A percentile compares a stretch with the other conserved stretches of the same genome.
Conservation (phyloP, 2,888 invertebrate species). For the Orgyia antiqua region DNA sequence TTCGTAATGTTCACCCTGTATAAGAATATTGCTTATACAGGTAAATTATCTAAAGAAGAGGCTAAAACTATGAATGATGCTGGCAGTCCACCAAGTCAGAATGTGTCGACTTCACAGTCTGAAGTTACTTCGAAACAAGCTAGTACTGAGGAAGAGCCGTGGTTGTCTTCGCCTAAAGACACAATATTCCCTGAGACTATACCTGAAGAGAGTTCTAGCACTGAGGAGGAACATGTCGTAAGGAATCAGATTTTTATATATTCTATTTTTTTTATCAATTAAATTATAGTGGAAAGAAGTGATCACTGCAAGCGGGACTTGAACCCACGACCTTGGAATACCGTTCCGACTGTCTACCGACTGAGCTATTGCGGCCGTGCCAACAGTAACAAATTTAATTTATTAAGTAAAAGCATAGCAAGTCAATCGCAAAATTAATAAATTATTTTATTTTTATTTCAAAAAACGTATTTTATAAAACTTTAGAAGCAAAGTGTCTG, state of each 20-base stretch:
- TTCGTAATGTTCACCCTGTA: too few relatives aligned
- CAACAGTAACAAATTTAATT: too few relatives aligned
- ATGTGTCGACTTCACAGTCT: constrained; percentile 69
- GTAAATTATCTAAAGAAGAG: constrained; percentile 69
- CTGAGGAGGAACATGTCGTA: constrained; percentile 94
- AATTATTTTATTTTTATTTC: too few relatives aligned
- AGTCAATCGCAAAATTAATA: too few relatives aligned
- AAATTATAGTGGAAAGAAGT: not conserved
- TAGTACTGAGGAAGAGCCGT: constrained; percentile 83
- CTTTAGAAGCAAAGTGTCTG: too few relatives aligned
- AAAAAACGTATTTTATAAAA: too few relatives aligned
- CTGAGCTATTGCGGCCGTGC: too few relatives aligned
- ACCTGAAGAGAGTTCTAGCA: constrained; percentile 94
- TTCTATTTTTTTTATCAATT: not conserved
- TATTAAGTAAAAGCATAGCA: too few relatives aligned
- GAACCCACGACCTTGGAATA: too few relatives aligned
- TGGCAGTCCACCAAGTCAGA: constrained; percentile 82
- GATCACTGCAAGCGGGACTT: too few relatives aligned
- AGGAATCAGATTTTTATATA: constrained; percentile 23
- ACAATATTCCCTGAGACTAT: constrained; percentile 94
- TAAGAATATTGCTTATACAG: too few relatives aligned
- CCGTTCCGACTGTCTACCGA: too few relatives aligned
- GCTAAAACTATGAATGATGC: constrained; percentile 37
- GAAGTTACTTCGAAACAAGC: constrained; percentile 73
- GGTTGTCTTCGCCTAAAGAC: constrained; percentile 93